Percentiles rank a stretch among this genome's conserved stretches.
Evolutionary conservation across 2,888 invertebrate genomes (phyloP).

Genomic region (Eupithecia insigniata): DNA sequence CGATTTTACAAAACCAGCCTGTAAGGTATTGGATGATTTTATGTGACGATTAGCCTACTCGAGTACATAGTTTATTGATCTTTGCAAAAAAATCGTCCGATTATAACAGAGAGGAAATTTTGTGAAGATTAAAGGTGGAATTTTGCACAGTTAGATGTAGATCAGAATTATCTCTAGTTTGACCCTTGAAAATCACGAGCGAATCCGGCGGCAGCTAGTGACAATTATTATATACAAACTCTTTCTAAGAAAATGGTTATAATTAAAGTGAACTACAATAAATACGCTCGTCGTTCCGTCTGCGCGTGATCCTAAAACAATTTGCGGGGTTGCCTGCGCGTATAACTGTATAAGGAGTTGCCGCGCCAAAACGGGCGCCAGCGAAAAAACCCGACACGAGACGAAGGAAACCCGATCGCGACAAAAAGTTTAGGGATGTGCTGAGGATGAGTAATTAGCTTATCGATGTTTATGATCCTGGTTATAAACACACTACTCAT

Average conservation of each 20-base stretch:
- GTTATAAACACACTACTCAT: not conserved
- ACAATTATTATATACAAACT: slow-evolving; percentile 19
- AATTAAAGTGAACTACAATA: slow-evolving; percentile 40
- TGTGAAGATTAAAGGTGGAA: not conserved
- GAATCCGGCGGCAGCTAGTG: not conserved
- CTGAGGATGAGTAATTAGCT: slow-evolving; percentile 16
- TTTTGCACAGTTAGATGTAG: not conserved
- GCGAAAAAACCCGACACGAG: slow-evolving; percentile 75
- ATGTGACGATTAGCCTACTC: not conserved
- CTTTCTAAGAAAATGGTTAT: slow-evolving; percentile 38
- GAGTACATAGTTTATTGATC: too few species aligned
- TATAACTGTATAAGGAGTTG: slow-evolving; percentile 81
- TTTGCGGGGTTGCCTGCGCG: slow-evolving; percentile 79
- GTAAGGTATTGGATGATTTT: not conserved
- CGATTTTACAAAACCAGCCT: not conserved
- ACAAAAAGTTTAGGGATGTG: slow-evolving; percentile 55
- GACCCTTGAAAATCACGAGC: not conserved
- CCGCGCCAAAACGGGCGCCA: slow-evolving; percentile 75
- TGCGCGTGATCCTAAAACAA: slow-evolving; percentile 74
- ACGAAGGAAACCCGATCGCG: slow-evolving; percentile 74
- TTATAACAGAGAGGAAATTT: not conserved
- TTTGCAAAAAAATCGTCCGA: too few species aligned
- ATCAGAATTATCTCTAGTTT: not conserved
- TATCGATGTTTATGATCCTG: slow-evolving; percentile 18
- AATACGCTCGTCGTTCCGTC: slow-evolving; percentile 35